Evolutionary conservation across 2,797 vertebrate species (phyloP).

Genomic region (Otolemur crassicaudatus): DNA sequence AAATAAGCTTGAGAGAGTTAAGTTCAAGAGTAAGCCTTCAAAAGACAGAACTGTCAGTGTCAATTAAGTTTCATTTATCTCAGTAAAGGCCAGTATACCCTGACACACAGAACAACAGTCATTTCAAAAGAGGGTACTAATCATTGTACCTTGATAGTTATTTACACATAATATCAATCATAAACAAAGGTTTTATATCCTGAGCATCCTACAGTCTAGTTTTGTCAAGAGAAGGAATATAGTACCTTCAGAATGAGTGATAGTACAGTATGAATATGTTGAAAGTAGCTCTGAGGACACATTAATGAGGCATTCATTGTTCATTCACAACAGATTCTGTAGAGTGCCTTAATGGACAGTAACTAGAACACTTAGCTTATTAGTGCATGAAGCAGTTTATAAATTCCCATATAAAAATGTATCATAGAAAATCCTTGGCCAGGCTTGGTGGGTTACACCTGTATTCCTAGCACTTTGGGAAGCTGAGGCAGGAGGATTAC

Average conservation of each 20-base stretch:
- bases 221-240: not conserved
- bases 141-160: not conserved
- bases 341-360: not conserved
- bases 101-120: not conserved
- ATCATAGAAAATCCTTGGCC: not conserved
- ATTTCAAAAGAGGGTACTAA: constrained; percentile 7
- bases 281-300: not conserved
- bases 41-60: not conserved
- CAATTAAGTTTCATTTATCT: not conserved
- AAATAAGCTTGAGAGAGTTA: constrained; percentile 37
- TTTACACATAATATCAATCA: not conserved
- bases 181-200: not conserved
- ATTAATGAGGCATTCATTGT: not conserved
- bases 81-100: not conserved
- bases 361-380: constrained; percentile 29
- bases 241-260: constrained; percentile 35
- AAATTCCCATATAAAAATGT: constrained; percentile 29
- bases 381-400: constrained; percentile 26
- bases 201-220: not conserved
- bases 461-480: not conserved
- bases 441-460: not conserved
- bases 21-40: not conserved
- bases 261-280: not conserved
- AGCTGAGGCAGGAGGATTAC: not conserved
- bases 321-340: constrained; percentile 35